A percentile compares a stretch with the other conserved stretches of the same genome.
Evolutionary conservation across 1,140 invertebrate species (phyloP).

Genomic region (Papilio helenus): DNA sequence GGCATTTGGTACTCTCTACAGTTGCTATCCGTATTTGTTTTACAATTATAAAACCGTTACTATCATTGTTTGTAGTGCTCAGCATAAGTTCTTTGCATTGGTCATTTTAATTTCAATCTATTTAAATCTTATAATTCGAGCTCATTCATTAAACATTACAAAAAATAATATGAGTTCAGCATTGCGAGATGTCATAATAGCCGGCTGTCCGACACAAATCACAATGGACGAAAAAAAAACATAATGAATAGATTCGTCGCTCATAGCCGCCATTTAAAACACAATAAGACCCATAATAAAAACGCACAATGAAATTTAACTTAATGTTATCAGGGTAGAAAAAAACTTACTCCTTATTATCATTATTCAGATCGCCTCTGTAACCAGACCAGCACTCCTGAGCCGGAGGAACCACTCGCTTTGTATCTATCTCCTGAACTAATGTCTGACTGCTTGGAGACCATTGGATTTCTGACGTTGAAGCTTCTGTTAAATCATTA

Average conservation of each 20-base stretch:
- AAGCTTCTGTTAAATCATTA: conserved; percentile 38
- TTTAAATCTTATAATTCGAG: conserved; percentile 35
- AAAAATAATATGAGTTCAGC: conserved; percentile 42
- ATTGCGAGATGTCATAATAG: conserved; percentile 40
- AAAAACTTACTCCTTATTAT: conserved; percentile 20
- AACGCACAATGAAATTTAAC: too few relatives aligned
- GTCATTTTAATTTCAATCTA: neutral
- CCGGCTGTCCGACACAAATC: conserved; percentile 46
- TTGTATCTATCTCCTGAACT: conserved; percentile 66
- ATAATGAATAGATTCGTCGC: conserved; percentile 63
- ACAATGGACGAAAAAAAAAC: conserved; percentile 56
- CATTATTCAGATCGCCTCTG: conserved; percentile 41
- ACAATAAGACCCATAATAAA: too few relatives aligned
- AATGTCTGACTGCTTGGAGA: conserved; percentile 56
- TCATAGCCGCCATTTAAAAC: conserved; percentile 51
- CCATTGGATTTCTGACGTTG: conserved; percentile 68
- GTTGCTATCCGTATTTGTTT: neutral
- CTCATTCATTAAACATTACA: conserved; percentile 42
- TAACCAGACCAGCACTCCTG: conserved; percentile 56
- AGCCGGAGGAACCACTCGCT: conserved; percentile 39
- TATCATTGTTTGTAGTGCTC: neutral
- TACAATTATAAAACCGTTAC: neutral
- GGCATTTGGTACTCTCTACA: neutral
- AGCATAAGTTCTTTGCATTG: neutral
- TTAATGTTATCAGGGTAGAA: neutral